Evolutionary conservation across 1,140 invertebrate species (phyloP).

Genomic region (Parapsyche elsis): DNA sequence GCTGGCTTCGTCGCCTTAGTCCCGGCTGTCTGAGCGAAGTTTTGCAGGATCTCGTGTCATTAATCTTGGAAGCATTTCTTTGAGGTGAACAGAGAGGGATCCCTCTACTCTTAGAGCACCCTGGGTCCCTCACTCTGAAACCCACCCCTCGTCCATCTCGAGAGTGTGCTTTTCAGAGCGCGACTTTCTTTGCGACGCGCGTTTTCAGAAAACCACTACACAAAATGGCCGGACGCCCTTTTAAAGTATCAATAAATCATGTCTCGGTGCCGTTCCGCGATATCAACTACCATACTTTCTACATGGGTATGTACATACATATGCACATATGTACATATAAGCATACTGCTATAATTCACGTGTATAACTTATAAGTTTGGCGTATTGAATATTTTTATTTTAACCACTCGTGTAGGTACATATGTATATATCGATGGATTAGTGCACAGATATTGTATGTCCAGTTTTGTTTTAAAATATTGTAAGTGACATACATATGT

Average conservation of each 20-base stretch:
- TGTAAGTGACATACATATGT: no score
- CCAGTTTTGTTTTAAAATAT: no score
- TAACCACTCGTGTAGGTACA: not conserved
- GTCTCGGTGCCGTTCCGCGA: not conserved
- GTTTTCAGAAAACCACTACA: slow-evolving; percentile 11
- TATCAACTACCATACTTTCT: slow-evolving; percentile 13
- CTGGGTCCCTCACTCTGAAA: not conserved
- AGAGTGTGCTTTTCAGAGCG: slow-evolving; percentile 30
- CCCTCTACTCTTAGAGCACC: not conserved
- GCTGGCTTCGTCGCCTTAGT: not conserved
- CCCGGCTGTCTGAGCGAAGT: slow-evolving; percentile 32
- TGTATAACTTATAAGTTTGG: not conserved
- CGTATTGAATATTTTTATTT: not conserved
- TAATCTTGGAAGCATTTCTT: slow-evolving; percentile 52
- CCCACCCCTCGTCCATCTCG: not conserved
- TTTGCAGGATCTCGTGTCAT: slow-evolving; percentile 47
- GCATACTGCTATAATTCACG: not conserved
- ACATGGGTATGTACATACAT: no score
- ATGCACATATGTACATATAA: not conserved
- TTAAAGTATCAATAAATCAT: slow-evolving; percentile 34
- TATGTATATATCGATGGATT: no score
- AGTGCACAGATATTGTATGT: no score
- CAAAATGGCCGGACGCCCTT: slow-evolving; percentile 34
- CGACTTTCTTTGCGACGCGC: slow-evolving; percentile 17
- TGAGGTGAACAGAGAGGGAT: not conserved